Evolutionary conservation across 2,888 invertebrate species (phyloP), one percentile per base, ranked within the genome.

Genomic region (Tinea pellionella): DNA sequence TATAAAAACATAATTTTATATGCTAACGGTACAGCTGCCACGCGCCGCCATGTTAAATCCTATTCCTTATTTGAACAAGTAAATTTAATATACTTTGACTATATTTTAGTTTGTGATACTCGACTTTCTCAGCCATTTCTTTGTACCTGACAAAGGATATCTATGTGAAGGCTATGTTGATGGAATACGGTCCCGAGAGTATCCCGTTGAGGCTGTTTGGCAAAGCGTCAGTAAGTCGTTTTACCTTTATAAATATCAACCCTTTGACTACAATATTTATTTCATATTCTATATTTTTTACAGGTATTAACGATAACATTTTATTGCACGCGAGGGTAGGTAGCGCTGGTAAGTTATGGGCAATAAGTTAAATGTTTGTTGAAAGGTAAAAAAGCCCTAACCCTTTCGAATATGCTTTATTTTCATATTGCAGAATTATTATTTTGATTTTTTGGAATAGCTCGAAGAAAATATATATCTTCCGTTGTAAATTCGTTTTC

Each of bases 131-230:
- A 4, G 30, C 4, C 30, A 37, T 9, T n/a, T 37, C 37, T 37
- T 37, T 37, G n/a, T 37, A 37, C 37, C 9, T 37, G n/a, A 37
- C 9, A 30, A 30, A 37, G 37, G 37, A 37, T 6, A 2, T 12
- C 37, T 37, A 37, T 47, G 15, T 47, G 47, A 15, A 47, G n/a
- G n/a, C 13, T 7, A 47, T 47, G 47, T 47, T 47, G 47, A 47
- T 47, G 47, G 47, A 47, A 47, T 47, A 47, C 47, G 47, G 47
- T 47, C 47, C 16, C 47, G 47, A 47, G 47, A 47, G 47, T 47
- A 47, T 47, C 47, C 47, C 47, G 47, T 47, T 16, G 47, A 47
- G 47, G n/a, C 47, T 47, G 15, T 47, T 47, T 47, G 47, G 13
- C 9, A 47, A 16, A 16, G 47, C 47, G 15, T 47, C 47, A 47